Evolutionary conservation across 2,797 vertebrate genomes (phyloP).

Genomic region (Xerus rutilus): DNA sequence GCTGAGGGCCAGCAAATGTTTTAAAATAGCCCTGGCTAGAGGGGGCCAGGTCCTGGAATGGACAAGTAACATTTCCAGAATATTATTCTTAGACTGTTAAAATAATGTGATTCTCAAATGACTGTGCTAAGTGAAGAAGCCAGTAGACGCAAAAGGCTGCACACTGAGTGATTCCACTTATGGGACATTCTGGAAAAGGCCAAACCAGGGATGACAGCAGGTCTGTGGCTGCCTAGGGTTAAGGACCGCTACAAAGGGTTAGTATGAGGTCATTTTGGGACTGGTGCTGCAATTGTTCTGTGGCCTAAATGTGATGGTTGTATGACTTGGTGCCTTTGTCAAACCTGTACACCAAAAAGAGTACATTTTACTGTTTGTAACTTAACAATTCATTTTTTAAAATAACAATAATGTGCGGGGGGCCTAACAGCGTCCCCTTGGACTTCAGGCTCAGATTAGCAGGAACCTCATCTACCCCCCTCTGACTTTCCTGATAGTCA

Average conservation of each 20-base stretch:
- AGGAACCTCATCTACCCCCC: not conserved
- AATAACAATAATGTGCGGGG: not conserved
- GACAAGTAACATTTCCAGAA: not conserved
- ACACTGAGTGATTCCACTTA: not conserved
- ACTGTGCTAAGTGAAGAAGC: not conserved
- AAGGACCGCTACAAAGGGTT: not conserved
- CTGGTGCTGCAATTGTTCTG: not conserved
- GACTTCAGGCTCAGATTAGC: not conserved
- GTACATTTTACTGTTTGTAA: not conserved
- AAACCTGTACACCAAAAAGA: not conserved
- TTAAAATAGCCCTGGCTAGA: not conserved
- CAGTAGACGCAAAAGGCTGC: not conserved
- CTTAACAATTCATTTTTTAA: not conserved
- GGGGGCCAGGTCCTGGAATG: too few species aligned
- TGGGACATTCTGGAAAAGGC: not conserved
- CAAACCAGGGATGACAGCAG: not conserved
- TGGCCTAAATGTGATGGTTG: not conserved
- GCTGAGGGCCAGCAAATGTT: not conserved
- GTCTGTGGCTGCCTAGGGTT: not conserved
- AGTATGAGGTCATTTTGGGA: not conserved
- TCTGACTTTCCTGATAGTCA: not conserved
- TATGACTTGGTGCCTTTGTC: slow-evolving; percentile 20
- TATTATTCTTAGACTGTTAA: not conserved
- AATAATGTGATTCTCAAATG: not conserved
- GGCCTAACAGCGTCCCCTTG: not conserved